Evolutionary conservation across 2,888 invertebrate genomes (phyloP), one percentile per base, ranked within the genome.

Genomic region (Drosophila neutralis): DNA sequence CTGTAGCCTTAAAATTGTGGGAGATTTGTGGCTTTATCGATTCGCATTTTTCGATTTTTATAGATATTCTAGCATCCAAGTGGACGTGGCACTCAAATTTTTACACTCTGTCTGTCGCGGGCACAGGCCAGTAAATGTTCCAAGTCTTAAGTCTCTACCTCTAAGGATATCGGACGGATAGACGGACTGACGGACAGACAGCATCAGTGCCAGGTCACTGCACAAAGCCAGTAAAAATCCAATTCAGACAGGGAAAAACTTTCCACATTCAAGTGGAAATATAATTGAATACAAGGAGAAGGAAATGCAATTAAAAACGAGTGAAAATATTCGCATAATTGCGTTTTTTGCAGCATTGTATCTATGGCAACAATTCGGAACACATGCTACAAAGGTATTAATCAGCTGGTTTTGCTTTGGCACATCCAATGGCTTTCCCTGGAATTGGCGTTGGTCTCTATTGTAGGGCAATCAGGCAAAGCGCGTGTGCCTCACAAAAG

Each of bases 391-490:
- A 53, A 45, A 45, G 15, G 60, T 49, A 63, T 80, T 66, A 70
- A 66, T 80, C 76, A 66, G 33, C n/a, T 27, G 36, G 24, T 35
- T 58, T 59, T 5, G 27, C 40, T 24, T 13, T 49, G 35, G 35
- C 36, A n/a, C 18, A 27, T 40, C 24, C 29, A 31, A n/a, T 24
- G 27, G 42, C 4, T 24, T 11, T 13, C 7, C 18, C 21, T 42
- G 40, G 33, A 38, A 40, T 27, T 52, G 48, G 33, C 45, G 38
- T 45, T 62, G 21, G 3, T 42, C 33, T 49, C 64, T 61, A 72
- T 60, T 58, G 49, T 36, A 27, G 36, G 1, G 71, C 80, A 71
- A 71, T 62, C 69, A 56, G n/a, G 42, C 61, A 33, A 18, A 18
- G 27, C 10, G 36, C 48, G 11, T 13, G 31, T 61, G 49, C 31